These are phyloP conservation scores for Xenops minutus DNA, from an alignment of 2,797 vertebrate species.

Conservation along the genomic window DNA sequence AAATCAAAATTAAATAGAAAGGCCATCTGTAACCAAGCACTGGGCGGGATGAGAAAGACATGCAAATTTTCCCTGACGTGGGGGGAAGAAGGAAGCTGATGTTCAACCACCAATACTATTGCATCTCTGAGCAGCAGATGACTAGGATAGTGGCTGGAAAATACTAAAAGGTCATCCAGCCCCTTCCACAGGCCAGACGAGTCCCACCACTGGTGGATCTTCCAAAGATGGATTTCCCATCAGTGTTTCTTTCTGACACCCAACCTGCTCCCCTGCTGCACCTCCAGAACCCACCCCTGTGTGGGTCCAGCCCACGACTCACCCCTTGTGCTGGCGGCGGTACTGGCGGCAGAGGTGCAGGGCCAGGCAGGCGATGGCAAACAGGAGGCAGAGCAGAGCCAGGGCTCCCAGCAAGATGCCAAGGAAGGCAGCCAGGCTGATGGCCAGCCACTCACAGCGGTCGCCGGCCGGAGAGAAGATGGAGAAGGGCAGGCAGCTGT, in stretches of 20 bases:
- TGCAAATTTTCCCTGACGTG: not conserved
- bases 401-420: constrained; percentile 73
- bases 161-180: not conserved
- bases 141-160: not conserved
- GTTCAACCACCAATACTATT: not conserved
- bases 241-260: not conserved
- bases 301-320: not conserved
- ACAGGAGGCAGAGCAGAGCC: constrained; percentile 65
- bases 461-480: constrained; percentile 45
- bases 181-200: not conserved
- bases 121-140: not conserved
- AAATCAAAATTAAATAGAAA: constrained; percentile 20
- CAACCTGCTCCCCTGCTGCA: not conserved
- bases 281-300: not conserved
- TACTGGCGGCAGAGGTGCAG: not conserved
- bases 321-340: not conserved
- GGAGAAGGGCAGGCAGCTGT: constrained; percentile 71
- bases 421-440: constrained; percentile 61
- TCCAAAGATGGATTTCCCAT: not conserved
- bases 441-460: constrained; percentile 50
- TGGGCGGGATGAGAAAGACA: not conserved
- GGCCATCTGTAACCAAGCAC: not conserved
- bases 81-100: not conserved
- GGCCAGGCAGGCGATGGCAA: not conserved
- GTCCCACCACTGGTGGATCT: not conserved